These are phyloP conservation scores for Crax fasciolata DNA, from an alignment of 2,797 vertebrate genomes.

Conservation along the genomic window DNA sequence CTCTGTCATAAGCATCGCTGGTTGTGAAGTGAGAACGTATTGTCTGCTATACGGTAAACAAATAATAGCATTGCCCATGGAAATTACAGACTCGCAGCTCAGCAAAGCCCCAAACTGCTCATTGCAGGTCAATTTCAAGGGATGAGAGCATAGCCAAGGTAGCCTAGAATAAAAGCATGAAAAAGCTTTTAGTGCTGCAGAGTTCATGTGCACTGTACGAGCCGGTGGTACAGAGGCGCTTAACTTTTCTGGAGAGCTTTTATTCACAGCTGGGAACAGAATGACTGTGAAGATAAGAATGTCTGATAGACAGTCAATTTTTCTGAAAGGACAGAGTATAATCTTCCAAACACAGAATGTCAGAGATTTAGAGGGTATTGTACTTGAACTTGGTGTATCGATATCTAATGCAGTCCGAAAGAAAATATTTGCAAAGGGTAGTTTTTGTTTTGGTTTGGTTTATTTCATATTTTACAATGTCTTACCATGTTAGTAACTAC, in stretches of 20 bases:
- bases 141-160: not conserved
- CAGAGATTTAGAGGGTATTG: not conserved
- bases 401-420: not conserved
- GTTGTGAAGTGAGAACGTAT: not conserved
- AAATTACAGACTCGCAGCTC: constrained; percentile 9
- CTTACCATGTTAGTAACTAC: not conserved
- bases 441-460: not conserved
- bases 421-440: not conserved
- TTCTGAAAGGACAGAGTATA: not conserved
- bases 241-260: constrained; percentile 20
- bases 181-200: not conserved
- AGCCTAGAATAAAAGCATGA: not conserved
- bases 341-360: not conserved
- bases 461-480: not conserved
- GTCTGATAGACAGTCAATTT: not conserved
- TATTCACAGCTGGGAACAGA: not conserved
- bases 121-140: not conserved
- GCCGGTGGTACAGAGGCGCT: not conserved
- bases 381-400: not conserved
- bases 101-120: not conserved
- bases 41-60: not conserved
- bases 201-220: not conserved
- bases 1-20: not conserved
- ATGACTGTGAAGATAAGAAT: not conserved
- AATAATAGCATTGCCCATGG: not conserved